phyloP scores from a whole-genome alignment of 2,113 vertebrate species.

The Ivindomyrus marchei region DNA sequence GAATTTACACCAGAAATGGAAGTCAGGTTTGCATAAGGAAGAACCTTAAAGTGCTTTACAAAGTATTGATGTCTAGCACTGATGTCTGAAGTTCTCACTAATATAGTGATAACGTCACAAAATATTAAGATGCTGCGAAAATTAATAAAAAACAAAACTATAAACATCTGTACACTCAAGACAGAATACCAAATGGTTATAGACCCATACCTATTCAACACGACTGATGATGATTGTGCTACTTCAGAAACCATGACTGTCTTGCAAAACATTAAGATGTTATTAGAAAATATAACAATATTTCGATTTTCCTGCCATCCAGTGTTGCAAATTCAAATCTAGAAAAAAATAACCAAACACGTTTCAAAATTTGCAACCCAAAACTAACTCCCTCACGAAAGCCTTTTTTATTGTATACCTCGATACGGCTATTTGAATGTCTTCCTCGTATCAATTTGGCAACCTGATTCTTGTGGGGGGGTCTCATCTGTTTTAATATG shows the following conservation, averaged over 20 bases:
- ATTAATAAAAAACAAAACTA: neutral
- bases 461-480: neutral
- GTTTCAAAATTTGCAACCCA: neutral
- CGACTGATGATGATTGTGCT: neutral
- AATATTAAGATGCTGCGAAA: neutral
- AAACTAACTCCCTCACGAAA: neutral
- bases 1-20: neutral
- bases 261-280: neutral
- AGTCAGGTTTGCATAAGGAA: neutral
- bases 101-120: neutral
- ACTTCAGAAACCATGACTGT: neutral
- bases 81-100: neutral
- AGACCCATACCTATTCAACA: neutral
- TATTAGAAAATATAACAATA: neutral
- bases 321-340: neutral
- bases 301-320: neutral
- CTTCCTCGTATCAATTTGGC: neutral
- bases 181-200: neutral
- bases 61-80: neutral
- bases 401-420: neutral
- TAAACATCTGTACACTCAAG: neutral
- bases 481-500: constrained; percentile 12
- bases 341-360: neutral
- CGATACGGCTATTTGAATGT: neutral
- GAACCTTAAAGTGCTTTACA: neutral